Base-by-base conservation (phyloP, 2,113 vertebrate species). In the Oophaga pumilio region DNA sequence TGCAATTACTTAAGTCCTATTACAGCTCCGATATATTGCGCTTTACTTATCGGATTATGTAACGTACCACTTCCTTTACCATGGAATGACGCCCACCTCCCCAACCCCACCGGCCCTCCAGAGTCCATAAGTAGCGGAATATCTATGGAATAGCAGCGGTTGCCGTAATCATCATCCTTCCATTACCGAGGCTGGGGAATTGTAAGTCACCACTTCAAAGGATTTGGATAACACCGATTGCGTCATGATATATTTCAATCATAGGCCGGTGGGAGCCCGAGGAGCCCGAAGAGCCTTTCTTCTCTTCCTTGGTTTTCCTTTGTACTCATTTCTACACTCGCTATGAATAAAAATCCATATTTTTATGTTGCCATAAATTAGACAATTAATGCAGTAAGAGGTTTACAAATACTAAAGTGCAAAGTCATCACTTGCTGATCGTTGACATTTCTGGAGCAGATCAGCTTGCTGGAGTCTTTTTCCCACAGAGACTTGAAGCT, bases 1-100 rank as follows among this genome's bases (percentile, higher is more conserved):
- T 53, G 85, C 84, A 77, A 50, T 86, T 85, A 85, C 26, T 33
- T 3, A 43, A 76, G 26, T 76, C 73, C 64, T 28, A 60, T 85
- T 66, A 77, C 7, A 77, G 74, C 14, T 24, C 28, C 6, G 20
- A 53, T 52, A 26, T 59, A 86, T 73, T n/a, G 50, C 18, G 76
- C 18, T 8, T 20, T 24, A 26, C 43, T 12, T 18, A 43, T 28
- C 52, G 74, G 84, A 78, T 78, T 86, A 85, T 76, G 57, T 76
- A 56, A 76, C 60, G 28, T 62, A 76, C 56, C 20, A 56, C 52
- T 22, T 52, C 66, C 56, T 33, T 10, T 49, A 59, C 53, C 74
- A 17, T 60, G 59, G 53, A 85, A 60, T 15, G 53, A 33, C 17
- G n/a, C 11, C n/a, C 24, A 11, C 2, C 13, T 60, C 50, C 14